Percentiles rank a stretch among this genome's conserved stretches.
Evolutionary conservation across 2,113 vertebrate species (phyloP).

Genomic region (Oriolus oriolus): DNA sequence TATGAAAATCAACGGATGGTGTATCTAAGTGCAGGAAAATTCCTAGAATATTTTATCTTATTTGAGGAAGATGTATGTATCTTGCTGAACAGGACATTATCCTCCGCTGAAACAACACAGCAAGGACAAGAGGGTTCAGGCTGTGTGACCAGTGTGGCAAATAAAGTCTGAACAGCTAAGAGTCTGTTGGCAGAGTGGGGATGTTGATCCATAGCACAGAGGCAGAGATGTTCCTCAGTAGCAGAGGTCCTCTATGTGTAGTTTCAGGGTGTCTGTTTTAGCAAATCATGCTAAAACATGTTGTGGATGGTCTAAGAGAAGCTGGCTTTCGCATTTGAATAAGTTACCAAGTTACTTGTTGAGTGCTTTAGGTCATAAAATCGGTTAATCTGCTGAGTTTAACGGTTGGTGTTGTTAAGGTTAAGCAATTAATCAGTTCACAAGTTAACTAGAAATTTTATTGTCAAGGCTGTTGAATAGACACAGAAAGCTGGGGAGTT

Average conservation of each 20-base stretch:
- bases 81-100: neutral
- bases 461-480: too few relatives aligned
- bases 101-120: neutral
- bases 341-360: too few relatives aligned
- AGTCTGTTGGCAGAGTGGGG: neutral
- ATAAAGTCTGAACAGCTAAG: neutral
- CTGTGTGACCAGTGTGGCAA: neutral
- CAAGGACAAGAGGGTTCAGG: neutral
- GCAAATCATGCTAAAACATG: neutral
- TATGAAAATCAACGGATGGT: neutral
- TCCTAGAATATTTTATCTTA: neutral
- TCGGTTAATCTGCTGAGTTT: too few relatives aligned
- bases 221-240: neutral
- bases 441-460: too few relatives aligned
- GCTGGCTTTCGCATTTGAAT: too few relatives aligned
- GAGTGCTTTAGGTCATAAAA: too few relatives aligned
- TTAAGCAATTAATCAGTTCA: too few relatives aligned
- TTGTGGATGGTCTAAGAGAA: too few relatives aligned
- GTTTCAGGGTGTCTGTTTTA: neutral
- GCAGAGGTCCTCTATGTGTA: too few relatives aligned
- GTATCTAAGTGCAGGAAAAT: neutral
- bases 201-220: neutral
- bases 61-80: neutral
- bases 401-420: too few relatives aligned
- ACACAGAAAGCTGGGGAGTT: too few relatives aligned